These are phyloP conservation scores for Apamea anceps DNA, from an alignment of 2,888 invertebrate genomes.

Conservation along the genomic window DNA sequence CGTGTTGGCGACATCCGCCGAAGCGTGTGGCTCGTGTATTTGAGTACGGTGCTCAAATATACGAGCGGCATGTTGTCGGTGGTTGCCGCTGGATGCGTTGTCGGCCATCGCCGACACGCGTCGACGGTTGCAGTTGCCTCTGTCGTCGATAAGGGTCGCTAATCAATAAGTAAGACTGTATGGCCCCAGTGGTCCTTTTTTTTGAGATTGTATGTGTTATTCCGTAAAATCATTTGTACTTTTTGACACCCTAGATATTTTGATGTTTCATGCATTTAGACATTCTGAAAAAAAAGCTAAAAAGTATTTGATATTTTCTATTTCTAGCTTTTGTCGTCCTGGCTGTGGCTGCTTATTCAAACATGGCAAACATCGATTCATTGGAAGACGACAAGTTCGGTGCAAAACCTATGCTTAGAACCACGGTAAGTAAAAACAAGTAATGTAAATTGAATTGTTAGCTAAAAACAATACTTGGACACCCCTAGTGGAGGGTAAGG, in stretches of 20 bases:
- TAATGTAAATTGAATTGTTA: not conserved
- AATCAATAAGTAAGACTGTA: not conserved
- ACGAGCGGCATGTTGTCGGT: too few relatives aligned
- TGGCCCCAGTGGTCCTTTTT: not conserved
- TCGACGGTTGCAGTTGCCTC: too few relatives aligned
- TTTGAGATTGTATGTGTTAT: not conserved
- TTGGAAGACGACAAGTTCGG: conserved; percentile 1
- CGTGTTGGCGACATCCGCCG: not conserved
- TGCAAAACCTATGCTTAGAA: conserved; percentile 55
- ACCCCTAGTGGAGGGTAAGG: not conserved
- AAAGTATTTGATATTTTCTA: conserved; percentile 1
- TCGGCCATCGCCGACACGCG: too few relatives aligned
- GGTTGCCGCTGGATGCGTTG: too few relatives aligned
- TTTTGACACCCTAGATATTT: not conserved
- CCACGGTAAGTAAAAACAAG: conserved; percentile 67
- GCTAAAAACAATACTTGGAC: not conserved
- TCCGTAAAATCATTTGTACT: not conserved
- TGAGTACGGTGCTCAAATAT: too few relatives aligned
- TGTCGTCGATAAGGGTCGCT: too few relatives aligned
- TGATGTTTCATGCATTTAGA: not conserved
- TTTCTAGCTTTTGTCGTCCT: conserved; percentile 57
- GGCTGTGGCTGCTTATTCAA: conserved; percentile 43
- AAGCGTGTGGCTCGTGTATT: not conserved
- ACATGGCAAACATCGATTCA: conserved; percentile 48
- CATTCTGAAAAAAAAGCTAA: not conserved